Conservation (phyloP, 1,140 invertebrate genomes). For the Psix sp. region DNA sequence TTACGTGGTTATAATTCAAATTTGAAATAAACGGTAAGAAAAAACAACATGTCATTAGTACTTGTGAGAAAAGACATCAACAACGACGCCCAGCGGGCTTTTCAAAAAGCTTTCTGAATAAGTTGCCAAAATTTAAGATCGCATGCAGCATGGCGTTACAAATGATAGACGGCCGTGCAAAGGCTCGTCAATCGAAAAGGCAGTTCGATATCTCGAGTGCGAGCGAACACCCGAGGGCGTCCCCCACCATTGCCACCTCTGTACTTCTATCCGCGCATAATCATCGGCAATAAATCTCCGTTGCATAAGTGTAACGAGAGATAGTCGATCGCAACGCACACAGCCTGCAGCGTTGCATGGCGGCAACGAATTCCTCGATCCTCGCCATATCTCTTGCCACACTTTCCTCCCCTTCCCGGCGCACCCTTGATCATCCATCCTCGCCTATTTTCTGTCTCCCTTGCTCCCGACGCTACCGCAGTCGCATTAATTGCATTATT, state of each 20-base stretch:
- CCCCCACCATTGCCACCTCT: slow-evolving; percentile 59
- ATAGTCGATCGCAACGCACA: slow-evolving; percentile 76
- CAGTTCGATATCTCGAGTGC: slow-evolving; percentile 64
- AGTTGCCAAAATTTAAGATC: too few relatives aligned
- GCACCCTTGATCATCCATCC: slow-evolving; percentile 41
- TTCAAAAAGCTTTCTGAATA: too few relatives aligned
- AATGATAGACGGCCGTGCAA: slow-evolving; percentile 47
- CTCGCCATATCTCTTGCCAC: slow-evolving; percentile 59
- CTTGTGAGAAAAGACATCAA: too few relatives aligned
- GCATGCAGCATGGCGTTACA: slow-evolving; percentile 58
- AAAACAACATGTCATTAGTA: too few relatives aligned
- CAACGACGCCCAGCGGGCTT: too few relatives aligned
- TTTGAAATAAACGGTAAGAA: too few relatives aligned
- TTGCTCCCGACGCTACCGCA: slow-evolving; percentile 23
- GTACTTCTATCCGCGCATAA: slow-evolving; percentile 73
- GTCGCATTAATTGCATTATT: slow-evolving; percentile 55
- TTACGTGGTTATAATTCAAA: too few relatives aligned
- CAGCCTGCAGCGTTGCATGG: slow-evolving; percentile 69
- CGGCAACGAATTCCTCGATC: slow-evolving; percentile 60
- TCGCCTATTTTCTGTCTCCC: slow-evolving; percentile 32
- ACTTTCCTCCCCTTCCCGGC: slow-evolving; percentile 49
- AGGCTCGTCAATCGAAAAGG: slow-evolving; percentile 69
- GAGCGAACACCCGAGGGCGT: slow-evolving; percentile 64
- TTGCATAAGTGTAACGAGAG: slow-evolving; percentile 78
- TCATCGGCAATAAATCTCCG: slow-evolving; percentile 76